Evolutionary conservation across 2,113 vertebrate species (phyloP).

Genomic region (Acinonyx jubatus): DNA sequence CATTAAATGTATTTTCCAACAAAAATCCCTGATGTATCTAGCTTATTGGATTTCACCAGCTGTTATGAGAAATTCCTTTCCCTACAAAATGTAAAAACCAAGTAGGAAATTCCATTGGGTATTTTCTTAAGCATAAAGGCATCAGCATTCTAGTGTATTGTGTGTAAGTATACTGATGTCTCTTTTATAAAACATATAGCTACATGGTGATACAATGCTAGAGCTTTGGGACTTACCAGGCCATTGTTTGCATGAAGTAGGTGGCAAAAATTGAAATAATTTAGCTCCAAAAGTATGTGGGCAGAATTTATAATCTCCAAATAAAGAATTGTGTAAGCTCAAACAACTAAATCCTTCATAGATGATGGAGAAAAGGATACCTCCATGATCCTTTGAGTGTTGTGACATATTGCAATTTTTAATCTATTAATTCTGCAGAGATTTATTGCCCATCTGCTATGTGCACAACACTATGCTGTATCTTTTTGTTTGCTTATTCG

Average conservation of each 20-base stretch:
- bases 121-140: not conserved
- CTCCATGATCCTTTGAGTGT: not conserved
- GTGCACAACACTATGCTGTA: not conserved
- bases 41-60: slow-evolving; percentile 13
- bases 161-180: not conserved
- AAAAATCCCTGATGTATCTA: not conserved
- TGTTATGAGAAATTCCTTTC: slow-evolving; percentile 40
- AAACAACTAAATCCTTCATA: not conserved
- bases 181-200: not conserved
- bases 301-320: slow-evolving; percentile 38
- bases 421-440: slow-evolving; percentile 25
- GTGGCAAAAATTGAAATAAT: not conserved
- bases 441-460: not conserved
- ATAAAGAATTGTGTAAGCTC: not conserved
- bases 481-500: not conserved
- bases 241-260: slow-evolving; percentile 10
- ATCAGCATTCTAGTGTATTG: not conserved
- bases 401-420: not conserved
- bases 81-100: not conserved
- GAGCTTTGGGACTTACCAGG: not conserved
- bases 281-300: not conserved
- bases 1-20: not conserved
- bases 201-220: not conserved
- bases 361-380: not conserved
- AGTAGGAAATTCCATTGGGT: not conserved